Evolutionary conservation across 1,140 invertebrate genomes (phyloP).

Genomic region (Augochlora pura): DNA sequence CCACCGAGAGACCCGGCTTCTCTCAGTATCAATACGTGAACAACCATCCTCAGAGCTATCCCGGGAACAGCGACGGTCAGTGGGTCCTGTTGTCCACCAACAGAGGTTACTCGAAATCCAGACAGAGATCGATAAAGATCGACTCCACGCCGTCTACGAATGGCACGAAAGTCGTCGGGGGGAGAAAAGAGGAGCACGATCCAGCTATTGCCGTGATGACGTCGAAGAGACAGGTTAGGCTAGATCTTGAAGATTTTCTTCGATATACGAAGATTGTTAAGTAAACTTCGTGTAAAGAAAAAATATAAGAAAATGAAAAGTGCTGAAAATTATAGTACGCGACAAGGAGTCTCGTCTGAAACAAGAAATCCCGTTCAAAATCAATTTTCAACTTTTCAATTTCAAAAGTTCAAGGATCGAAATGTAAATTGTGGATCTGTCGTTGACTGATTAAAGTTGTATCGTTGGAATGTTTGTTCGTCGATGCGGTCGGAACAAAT

Average conservation of each 20-base stretch:
- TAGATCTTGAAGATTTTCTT: constrained; percentile 32
- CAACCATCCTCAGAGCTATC: constrained; percentile 80
- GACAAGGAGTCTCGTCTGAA: no score
- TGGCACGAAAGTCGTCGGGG: not conserved
- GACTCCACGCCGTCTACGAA: constrained; percentile 76
- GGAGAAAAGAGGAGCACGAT: constrained; percentile 48
- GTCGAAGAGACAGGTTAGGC: constrained; percentile 77
- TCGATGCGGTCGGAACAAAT: no score
- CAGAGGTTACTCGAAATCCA: constrained; percentile 84
- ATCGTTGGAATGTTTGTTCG: no score
- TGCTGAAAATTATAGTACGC: no score
- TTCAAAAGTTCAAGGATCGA: no score
- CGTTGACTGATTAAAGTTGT: not conserved
- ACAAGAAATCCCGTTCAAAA: no score
- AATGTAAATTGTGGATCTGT: no score
- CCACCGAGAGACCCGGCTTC: constrained; percentile 71
- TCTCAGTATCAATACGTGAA: constrained; percentile 76
- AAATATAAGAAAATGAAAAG: no score
- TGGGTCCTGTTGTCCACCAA: constrained; percentile 89
- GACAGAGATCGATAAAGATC: constrained; percentile 77
- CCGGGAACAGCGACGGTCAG: constrained; percentile 85
- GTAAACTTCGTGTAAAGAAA: no score
- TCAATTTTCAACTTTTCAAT: no score
- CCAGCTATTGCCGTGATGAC: constrained; percentile 68
- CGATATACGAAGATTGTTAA: no score